These are phyloP conservation scores for Leucoraja erinaceus DNA, from an alignment of 2,113 vertebrate genomes.

Conservation along the genomic window DNA sequence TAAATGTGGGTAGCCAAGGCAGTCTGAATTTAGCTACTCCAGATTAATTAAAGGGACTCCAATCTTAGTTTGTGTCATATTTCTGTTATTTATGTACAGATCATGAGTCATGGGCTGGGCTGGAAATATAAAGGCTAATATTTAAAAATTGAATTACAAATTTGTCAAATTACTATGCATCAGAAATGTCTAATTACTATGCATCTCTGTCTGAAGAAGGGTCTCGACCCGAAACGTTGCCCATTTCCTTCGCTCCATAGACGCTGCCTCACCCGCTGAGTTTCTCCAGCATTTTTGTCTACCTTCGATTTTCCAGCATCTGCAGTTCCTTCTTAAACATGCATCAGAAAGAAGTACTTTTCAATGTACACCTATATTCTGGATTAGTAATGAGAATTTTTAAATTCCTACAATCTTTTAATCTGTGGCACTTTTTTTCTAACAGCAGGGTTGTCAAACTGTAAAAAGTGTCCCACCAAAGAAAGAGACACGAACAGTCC, in stretches of 20 bases:
- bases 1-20: not conserved
- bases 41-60: not conserved
- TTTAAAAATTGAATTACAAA: not conserved
- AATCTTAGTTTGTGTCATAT: not conserved
- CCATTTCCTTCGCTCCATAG: too few relatives aligned
- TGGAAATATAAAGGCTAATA: not conserved
- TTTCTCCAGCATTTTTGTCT: too few relatives aligned
- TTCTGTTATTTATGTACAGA: not conserved
- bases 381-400: not conserved
- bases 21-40: not conserved
- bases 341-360: not conserved
- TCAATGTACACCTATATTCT: not conserved
- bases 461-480: slow-evolving; percentile 70
- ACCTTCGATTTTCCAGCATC: too few relatives aligned
- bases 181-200: not conserved
- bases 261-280: too few relatives aligned
- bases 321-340: too few relatives aligned
- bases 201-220: too few relatives aligned
- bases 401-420: not conserved
- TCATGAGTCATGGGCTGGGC: not conserved
- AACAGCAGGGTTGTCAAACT: slow-evolving; percentile 42
- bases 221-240: too few relatives aligned
- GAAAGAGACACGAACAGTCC: slow-evolving; percentile 70
- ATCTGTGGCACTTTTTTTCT: not conserved
- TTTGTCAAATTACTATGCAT: not conserved